phyloP scores from a whole-genome alignment of 64 coral and sea anemone species.

The Pocillopora verrucosa region DNA sequence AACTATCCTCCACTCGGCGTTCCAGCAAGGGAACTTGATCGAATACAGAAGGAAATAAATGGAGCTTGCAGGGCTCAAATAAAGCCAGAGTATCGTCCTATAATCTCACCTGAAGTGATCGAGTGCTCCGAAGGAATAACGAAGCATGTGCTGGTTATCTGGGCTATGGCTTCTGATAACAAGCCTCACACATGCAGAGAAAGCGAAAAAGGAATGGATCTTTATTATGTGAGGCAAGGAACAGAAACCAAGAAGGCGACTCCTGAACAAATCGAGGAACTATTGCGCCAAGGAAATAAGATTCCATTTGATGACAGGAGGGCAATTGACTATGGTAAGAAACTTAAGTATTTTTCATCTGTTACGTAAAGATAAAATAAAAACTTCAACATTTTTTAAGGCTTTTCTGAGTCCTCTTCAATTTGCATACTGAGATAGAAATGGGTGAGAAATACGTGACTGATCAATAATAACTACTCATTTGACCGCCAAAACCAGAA shows the following conservation, averaged over 20 bases:
- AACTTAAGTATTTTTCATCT: too few species aligned
- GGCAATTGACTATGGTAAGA: not conserved
- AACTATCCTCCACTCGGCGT: slow-evolving; percentile 54
- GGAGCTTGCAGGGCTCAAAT: slow-evolving; percentile 48
- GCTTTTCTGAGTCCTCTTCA: too few species aligned
- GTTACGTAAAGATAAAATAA: too few species aligned
- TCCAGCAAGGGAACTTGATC: slow-evolving; percentile 25
- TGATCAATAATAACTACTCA: too few species aligned
- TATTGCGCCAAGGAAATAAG: not conserved
- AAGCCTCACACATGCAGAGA: slow-evolving; percentile 13
- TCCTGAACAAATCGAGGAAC: not conserved
- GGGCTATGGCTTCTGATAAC: slow-evolving; percentile 15
- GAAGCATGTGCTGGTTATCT: slow-evolving; percentile 16
- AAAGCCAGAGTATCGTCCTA: slow-evolving; percentile 12
- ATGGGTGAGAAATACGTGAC: too few species aligned
- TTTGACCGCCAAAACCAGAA: too few species aligned
- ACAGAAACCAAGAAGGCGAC: slow-evolving; percentile 18
- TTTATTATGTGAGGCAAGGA: slow-evolving; percentile 8
- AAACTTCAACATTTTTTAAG: too few species aligned
- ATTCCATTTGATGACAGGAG: slow-evolving; percentile 45
- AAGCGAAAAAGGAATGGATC: slow-evolving; percentile 2
- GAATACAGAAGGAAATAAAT: slow-evolving; percentile 57
- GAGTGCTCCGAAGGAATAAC: not conserved
- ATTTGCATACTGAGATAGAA: too few species aligned
- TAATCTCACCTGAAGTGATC: slow-evolving; percentile 11